phyloP scores from a whole-genome alignment of 2,888 invertebrate genomes.

The Dryobotodes eremita region DNA sequence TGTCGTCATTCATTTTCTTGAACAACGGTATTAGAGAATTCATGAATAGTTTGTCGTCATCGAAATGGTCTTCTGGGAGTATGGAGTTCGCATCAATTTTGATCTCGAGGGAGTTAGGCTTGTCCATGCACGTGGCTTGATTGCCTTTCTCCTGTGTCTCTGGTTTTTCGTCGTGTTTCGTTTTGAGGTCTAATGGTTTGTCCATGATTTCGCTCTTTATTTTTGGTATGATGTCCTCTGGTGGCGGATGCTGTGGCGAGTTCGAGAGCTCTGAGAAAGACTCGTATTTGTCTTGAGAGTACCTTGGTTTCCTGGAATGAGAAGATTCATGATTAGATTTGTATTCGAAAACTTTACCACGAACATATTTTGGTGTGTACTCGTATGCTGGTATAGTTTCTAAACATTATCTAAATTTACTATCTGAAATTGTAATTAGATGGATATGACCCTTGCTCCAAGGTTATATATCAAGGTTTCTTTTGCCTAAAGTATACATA shows the following conservation, averaged over 20 bases:
- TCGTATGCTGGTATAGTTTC: not conserved
- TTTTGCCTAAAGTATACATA: not conserved
- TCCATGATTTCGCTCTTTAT: constrained; percentile 81
- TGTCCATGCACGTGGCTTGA: constrained; percentile 77
- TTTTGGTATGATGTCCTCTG: constrained; percentile 80
- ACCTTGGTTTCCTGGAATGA: constrained; percentile 82
- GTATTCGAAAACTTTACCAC: not conserved
- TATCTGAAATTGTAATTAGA: not conserved
- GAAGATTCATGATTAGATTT: not conserved
- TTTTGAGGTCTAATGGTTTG: constrained; percentile 83
- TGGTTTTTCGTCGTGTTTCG: constrained; percentile 78
- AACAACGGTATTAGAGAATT: constrained; percentile 85
- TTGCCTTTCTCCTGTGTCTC: constrained; percentile 81
- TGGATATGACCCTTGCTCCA: not conserved
- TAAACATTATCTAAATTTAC: not conserved
- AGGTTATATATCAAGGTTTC: not conserved
- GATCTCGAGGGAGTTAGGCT: constrained; percentile 80
- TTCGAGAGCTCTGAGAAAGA: constrained; percentile 86
- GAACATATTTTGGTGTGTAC: not conserved
- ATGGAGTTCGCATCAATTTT: constrained; percentile 86
- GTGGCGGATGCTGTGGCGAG: constrained; percentile 84
- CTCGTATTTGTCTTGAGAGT: constrained; percentile 87
- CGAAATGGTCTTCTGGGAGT: constrained; percentile 85
- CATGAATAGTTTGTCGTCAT: constrained; percentile 87
- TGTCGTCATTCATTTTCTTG: constrained; percentile 88